phyloP scores from a whole-genome alignment of 2,888 invertebrate species.

The Sphaerophoria rueppellii region DNA sequence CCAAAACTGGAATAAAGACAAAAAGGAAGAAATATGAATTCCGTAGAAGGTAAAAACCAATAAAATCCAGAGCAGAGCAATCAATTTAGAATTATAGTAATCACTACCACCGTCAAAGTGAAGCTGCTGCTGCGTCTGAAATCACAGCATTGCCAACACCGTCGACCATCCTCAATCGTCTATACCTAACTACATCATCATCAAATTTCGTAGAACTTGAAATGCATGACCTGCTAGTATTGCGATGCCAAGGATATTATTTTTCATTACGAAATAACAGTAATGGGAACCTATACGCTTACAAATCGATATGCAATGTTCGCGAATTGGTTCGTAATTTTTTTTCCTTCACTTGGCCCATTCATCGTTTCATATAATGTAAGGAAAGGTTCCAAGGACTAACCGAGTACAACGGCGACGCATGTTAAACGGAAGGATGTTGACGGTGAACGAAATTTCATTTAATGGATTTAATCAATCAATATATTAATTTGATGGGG shows the following conservation, averaged over 20 bases:
- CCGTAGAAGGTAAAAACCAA: conserved; percentile 32
- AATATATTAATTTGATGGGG: conserved; percentile 64
- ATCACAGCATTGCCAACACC: not conserved
- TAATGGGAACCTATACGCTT: conserved; percentile 25
- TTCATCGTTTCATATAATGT: not conserved
- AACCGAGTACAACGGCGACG: no score
- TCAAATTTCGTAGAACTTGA: not conserved
- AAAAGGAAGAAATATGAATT: not conserved
- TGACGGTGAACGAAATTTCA: conserved; percentile 19
- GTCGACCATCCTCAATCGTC: not conserved
- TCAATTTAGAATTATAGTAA: conserved; percentile 73
- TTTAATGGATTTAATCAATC: conserved; percentile 69
- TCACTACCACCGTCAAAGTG: conserved; percentile 43
- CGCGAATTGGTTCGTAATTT: conserved; percentile 6
- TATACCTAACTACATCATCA: no score
- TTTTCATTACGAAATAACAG: conserved; percentile 6
- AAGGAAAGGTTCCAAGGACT: no score
- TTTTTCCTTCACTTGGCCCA: not conserved
- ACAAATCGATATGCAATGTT: conserved; percentile 46
- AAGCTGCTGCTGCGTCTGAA: conserved; percentile 6
- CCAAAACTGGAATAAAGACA: not conserved
- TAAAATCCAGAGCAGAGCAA: conserved; percentile 69
- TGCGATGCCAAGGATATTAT: conserved; percentile 27
- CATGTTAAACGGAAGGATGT: conserved; percentile 9
- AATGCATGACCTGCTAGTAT: not conserved